Base-by-base conservation (phyloP, 2,888 invertebrate species). In the Coecobrya sp. region DNA sequence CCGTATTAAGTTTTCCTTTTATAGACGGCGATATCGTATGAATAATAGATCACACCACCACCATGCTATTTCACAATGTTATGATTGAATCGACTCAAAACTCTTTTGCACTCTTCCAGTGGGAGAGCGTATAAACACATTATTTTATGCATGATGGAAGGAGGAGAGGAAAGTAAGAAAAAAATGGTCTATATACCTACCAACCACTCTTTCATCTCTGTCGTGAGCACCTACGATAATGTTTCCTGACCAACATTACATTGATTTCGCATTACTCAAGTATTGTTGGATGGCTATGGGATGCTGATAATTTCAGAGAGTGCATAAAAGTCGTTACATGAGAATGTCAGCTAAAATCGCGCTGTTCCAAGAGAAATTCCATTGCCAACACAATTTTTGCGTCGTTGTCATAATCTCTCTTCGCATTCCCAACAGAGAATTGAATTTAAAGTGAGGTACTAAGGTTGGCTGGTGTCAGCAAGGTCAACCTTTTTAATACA, bases 11-110 rank as follows among this genome's bases (percentile, higher is more conserved):
- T 19, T 19, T 13, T 49, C 19, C 2, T 22, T 59, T 19, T 59
- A n/a, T 59, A 59, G 59, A 59, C 59, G 19, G 22, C 59, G 19
- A 59, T 59, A 59, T 59, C n/a, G 13, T 13, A 65, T 65, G 65
- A 65, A 65, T 65, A 65, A 65, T 65, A 65, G 25, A 65, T 27
- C 27, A n/a, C n/a, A n/a, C n/a, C n/a, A n/a, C n/a, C n/a, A 27
- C 4, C 27, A 65, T 11, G 59, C 22, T 59, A 19, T 68, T 30
- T 68, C 16, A 36, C 27, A 65, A 65, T 27, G n/a, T 16, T 27
- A 30, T 68, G 25, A 62, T 62, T 11, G 62, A 25, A 25, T 62
- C 25, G 11, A 68, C 36, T 68, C 36, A 65, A 27, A 65, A 65
- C 25, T 27, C 25, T 65, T 27, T 27, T 65, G 25, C 11, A 65